Conservation (phyloP, 2,888 invertebrate species). For the Nasonia oneida region DNA sequence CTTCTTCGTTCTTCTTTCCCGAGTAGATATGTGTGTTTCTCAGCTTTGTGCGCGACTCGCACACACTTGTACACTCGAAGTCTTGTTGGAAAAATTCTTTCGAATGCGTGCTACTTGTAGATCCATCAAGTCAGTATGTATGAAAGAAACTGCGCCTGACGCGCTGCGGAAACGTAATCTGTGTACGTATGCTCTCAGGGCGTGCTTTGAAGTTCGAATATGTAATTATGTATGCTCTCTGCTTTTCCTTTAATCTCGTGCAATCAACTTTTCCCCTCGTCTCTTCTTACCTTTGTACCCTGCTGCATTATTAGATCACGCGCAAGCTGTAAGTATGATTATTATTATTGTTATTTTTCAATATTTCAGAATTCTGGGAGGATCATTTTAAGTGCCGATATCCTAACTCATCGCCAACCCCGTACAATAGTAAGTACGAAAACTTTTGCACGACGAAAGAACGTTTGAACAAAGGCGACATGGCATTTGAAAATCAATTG, state of each 20-base stretch:
- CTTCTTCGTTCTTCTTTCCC: not conserved
- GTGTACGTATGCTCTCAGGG: not conserved
- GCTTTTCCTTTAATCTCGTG: conserved; percentile 11
- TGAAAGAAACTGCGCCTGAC: not conserved
- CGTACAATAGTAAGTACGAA: conserved; percentile 88
- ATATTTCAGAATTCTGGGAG: conserved; percentile 93
- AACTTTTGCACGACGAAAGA: conserved; percentile 89
- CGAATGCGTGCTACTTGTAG: not conserved
- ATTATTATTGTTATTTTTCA: not conserved
- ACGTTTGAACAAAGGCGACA: conserved; percentile 86
- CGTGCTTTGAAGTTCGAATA: conserved; percentile 10
- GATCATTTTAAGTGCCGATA: conserved; percentile 95
- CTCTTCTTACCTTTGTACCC: not conserved
- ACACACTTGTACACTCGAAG: not conserved
- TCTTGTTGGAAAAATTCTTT: conserved; percentile 2
- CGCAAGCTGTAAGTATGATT: not conserved
- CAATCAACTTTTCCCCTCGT: not conserved
- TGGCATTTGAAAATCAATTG: conserved; percentile 94
- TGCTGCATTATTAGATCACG: not conserved
- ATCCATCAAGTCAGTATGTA: not conserved
- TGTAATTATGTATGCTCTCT: conserved; percentile 7
- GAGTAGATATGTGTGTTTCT: not conserved
- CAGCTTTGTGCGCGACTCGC: not conserved
- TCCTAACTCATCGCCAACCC: conserved; percentile 89
- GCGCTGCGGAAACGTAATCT: not conserved